A percentile compares a stretch with the other conserved stretches of the same genome.
Evolutionary conservation across 2,888 invertebrate species (phyloP).

Genomic region (Luperina nickerlii): DNA sequence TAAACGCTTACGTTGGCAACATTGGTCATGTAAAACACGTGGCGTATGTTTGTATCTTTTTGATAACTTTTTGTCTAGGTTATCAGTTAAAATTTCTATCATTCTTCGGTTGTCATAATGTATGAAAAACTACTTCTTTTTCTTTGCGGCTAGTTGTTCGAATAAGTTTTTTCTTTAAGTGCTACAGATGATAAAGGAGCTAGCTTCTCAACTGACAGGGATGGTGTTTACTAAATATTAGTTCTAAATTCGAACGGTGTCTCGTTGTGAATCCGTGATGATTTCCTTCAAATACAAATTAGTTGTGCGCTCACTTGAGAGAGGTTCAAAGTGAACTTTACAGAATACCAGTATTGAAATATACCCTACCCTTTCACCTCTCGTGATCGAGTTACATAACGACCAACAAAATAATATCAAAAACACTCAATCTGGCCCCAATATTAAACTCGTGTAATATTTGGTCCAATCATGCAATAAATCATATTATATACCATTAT

Average conservation of each 20-base stretch:
- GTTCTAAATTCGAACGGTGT: background rate
- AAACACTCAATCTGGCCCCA: conserved; percentile 14
- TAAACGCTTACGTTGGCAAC: too few relatives aligned
- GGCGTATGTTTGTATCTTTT: too few relatives aligned
- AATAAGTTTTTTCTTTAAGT: too few relatives aligned
- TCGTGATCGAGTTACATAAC: background rate
- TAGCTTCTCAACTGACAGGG: background rate
- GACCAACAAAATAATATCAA: conserved; percentile 7
- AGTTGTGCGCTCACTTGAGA: background rate
- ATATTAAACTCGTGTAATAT: conserved; percentile 25
- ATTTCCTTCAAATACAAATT: background rate
- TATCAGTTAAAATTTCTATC: too few relatives aligned
- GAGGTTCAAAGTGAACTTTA: background rate
- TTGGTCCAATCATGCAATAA: conserved; percentile 12
- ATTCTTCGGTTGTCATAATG: too few relatives aligned
- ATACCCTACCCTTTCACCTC: too few relatives aligned
- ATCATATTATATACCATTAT: conserved; percentile 33
- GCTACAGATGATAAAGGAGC: too few relatives aligned
- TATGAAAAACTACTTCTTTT: too few relatives aligned
- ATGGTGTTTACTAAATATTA: background rate
- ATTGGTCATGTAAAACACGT: too few relatives aligned
- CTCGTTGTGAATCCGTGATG: background rate
- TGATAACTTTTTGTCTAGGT: too few relatives aligned
- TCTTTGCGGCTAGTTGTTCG: too few relatives aligned
- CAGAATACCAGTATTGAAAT: background rate